Evolutionary conservation across 35 echinoderm and acorn worm genomes (phyloP).

Genomic region (Apostichopus parvimensis): DNA sequence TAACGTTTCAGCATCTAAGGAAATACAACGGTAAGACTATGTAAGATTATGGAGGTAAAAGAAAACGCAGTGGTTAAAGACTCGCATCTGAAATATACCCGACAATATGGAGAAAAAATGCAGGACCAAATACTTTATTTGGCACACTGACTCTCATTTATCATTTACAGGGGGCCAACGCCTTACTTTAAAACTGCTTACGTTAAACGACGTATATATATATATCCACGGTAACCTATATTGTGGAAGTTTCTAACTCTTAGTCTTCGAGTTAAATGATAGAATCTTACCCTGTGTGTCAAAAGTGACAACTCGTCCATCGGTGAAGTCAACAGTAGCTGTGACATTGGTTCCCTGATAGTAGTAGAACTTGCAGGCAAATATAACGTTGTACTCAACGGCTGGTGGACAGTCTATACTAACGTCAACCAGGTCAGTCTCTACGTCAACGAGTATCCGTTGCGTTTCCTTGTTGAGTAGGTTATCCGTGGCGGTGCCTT

Average conservation of each 20-base stretch:
- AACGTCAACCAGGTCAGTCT: slow-evolving; percentile 65
- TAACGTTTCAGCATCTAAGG: slow-evolving; percentile 75
- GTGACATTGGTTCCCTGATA: slow-evolving; percentile 88
- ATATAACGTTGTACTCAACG: slow-evolving; percentile 70
- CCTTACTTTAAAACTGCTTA: too few species aligned
- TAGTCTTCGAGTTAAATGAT: background rate
- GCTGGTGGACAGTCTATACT: slow-evolving; percentile 81
- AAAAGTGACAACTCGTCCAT: slow-evolving; percentile 67
- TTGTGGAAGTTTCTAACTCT: background rate
- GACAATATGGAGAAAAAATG: too few species aligned
- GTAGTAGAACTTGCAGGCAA: slow-evolving; percentile 78
- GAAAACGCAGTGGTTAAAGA: too few species aligned
- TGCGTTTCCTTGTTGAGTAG: slow-evolving; percentile 66
- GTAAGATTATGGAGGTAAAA: background rate
- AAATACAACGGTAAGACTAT: background rate
- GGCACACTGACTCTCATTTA: too few species aligned
- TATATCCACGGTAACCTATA: too few species aligned
- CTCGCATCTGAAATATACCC: too few species aligned
- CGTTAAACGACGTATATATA: too few species aligned
- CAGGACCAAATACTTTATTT: too few species aligned
- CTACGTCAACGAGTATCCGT: slow-evolving; percentile 55
- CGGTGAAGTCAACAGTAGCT: slow-evolving; percentile 68
- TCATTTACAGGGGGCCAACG: too few species aligned
- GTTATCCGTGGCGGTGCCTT: slow-evolving; percentile 59
- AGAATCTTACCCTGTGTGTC: slow-evolving; percentile 64